A percentile compares a stretch with the other conserved stretches of the same genome.
Evolutionary conservation across 2,888 invertebrate species (phyloP).

Genomic region (Oscheius sp.): DNA sequence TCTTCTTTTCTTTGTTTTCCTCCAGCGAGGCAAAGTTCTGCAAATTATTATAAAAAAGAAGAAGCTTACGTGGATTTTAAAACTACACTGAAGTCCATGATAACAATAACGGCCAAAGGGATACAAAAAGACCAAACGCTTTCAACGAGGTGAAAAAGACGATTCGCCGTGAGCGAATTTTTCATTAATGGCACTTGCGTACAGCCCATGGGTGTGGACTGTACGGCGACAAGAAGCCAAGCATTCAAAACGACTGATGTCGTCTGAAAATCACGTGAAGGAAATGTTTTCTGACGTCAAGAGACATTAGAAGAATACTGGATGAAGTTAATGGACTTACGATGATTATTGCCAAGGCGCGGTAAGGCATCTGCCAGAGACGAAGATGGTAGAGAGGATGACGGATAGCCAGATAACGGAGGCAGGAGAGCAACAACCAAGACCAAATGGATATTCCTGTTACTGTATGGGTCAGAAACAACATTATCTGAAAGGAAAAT

Average conservation of each 20-base stretch:
- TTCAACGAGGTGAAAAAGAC: slow-evolving; percentile 42
- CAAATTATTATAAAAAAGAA: neutral
- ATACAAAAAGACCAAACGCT: slow-evolving; percentile 43
- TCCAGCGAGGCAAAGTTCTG: slow-evolving; percentile 23
- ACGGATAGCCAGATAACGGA: slow-evolving; percentile 44
- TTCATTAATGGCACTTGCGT: slow-evolving; percentile 35
- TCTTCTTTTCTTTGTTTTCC: slow-evolving; percentile 15
- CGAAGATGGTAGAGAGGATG: slow-evolving; percentile 46
- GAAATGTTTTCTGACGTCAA: slow-evolving; percentile 6
- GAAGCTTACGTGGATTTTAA: slow-evolving; percentile 39
- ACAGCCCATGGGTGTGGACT: slow-evolving; percentile 32
- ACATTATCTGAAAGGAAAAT: slow-evolving; percentile 32
- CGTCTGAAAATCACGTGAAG: slow-evolving; percentile 14
- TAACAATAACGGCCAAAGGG: slow-evolving; percentile 37
- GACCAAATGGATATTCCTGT: slow-evolving; percentile 46
- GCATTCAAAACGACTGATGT: slow-evolving; percentile 37
- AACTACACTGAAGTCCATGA: slow-evolving; percentile 41
- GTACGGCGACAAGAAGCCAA: slow-evolving; percentile 39
- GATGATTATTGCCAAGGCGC: slow-evolving; percentile 43
- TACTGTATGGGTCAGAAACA: slow-evolving; percentile 45
- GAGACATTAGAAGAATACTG: slow-evolving; percentile 18
- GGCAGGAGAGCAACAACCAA: slow-evolving; percentile 46
- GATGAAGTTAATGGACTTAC: slow-evolving; percentile 29
- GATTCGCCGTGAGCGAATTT: slow-evolving; percentile 32
- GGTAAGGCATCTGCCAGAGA: slow-evolving; percentile 44